Evolutionary conservation across 2,113 vertebrate species (phyloP), one percentile per base, ranked within the genome.

Genomic region (Cyphomyrus discorhynchus): DNA sequence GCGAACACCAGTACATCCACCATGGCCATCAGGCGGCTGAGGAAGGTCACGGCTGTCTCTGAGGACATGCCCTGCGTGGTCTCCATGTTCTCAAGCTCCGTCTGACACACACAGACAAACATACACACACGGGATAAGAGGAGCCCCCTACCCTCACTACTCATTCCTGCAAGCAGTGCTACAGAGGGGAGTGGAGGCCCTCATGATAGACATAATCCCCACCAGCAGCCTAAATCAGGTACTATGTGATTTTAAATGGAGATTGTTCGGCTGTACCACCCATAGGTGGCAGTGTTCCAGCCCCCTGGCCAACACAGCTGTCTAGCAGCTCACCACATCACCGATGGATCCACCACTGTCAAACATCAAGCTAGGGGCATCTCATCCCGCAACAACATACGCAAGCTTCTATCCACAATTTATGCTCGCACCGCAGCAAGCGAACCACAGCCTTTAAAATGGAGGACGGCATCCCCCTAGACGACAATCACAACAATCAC

Each of bases 51-150:
- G 62, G 98, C 98, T 19, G 96, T 99, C 94, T 99, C 98, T 21
- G 98, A 97, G 6, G 98, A 98, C 98, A 99, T 99, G 92, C 98
- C 98, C 96, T 99, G 98, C 2, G 98, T 98, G 58, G 97, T 97
- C 96, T 99, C 98, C 50, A 99, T 97, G 93, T 96, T 98, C 93
- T 99, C 98, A 95, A 98, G 88, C 94, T 99, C 97, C 53, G 95
- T 96, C 98, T 99, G 95, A 89, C 93, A 93, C 95, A 49, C 21
- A 89, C 89, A 42, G 24, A 86, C 84, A 31, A 19, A 45, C 80
- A 47, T 6, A 82, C 77, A 82, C 0, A 6, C 45, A 24, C 7
- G 7, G 45, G 80, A 47, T 83, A 47, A 83, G 24, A 47, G 7
- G 19, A 46, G 15, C 9, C 39, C 39, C 80, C 19, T 46, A 7